Base-by-base conservation (phyloP, 2,888 invertebrate genomes). In the Tinea pellionella region DNA sequence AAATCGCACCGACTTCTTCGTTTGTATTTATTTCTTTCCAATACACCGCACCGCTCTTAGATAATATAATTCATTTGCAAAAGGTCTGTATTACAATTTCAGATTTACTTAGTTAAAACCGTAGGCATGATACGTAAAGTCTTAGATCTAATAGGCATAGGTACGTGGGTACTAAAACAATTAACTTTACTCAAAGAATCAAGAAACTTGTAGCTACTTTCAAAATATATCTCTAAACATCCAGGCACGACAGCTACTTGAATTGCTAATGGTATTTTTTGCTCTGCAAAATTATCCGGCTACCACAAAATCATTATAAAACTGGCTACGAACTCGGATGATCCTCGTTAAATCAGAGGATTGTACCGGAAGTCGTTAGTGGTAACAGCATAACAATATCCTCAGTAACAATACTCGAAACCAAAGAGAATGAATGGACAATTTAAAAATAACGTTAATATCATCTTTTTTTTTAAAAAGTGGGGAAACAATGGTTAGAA, bases 31-130 rank as follows among this genome's bases (percentile, higher is more conserved):
- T 57, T 57, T 32, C 32, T 57, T 57, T 57, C 32, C 57, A 32
- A 57, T 32, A 29, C 55, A 29, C 32, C 71, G 61, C 59, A 24
- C n/a, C 72, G 72, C 72, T 69, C 73, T 60, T 15, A 15, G 12
- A 7, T 60, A 59, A 30, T 6, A 24, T 24, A 24, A 24, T 3
- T 60, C 60, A 60, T 57, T 71, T 70, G 72, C 68, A 68, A 69
- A 55, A 24, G 16, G 37, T 37, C 37, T n/a, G 2, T 37, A 37
- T 37, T 37, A 37, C 37, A 37, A 37, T 18, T 12, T 47, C n/a
- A n/a, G 2, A 37, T 9, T 37, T 37, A 37, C 9, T 37, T 37
- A 37, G 4, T 24, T 6, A 24, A 24, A n/a, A n/a, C n/a, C n/a
- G n/a, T n/a, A n/a, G n/a, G n/a, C n/a, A n/a, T n/a, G n/a, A n/a